phyloP scores from a whole-genome alignment of 2,113 vertebrate species.

The Halichoeres trimaculatus region DNA sequence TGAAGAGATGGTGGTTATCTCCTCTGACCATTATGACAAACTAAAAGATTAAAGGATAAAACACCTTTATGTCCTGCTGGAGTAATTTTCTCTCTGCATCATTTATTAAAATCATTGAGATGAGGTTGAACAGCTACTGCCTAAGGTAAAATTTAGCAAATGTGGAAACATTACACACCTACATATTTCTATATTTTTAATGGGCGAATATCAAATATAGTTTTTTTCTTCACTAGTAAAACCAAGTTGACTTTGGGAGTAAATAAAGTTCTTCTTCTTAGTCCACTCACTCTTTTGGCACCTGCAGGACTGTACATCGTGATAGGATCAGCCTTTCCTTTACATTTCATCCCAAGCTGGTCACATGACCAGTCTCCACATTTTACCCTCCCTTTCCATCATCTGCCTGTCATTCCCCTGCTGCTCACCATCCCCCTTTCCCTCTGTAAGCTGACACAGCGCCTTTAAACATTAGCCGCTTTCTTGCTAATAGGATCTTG shows the following conservation, averaged over 20 bases:
- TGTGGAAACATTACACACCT: too few relatives aligned
- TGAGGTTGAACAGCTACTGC: too few relatives aligned
- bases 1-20: conserved; percentile 39
- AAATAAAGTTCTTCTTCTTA: neutral
- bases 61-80: conserved; percentile 18
- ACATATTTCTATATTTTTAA: too few relatives aligned
- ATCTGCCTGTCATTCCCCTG: conserved; percentile 57
- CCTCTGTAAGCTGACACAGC: conserved; percentile 91
- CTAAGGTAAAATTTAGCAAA: too few relatives aligned
- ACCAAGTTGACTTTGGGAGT: neutral
- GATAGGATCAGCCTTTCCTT: conserved; percentile 21
- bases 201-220: too few relatives aligned
- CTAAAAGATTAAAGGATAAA: conserved; percentile 61
- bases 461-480: conserved; percentile 90
- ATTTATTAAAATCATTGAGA: too few relatives aligned
- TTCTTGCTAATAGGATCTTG: conserved; percentile 92
- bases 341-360: conserved; percentile 23
- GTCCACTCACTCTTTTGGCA: neutral
- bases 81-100: neutral
- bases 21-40: conserved; percentile 50
- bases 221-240: too few relatives aligned
- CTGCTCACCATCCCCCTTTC: conserved; percentile 78
- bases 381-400: conserved; percentile 66
- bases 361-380: conserved; percentile 42
- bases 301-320: neutral